These are phyloP conservation scores for Limonius californicus DNA, from an alignment of 1,140 invertebrate genomes.

Conservation along the genomic window DNA sequence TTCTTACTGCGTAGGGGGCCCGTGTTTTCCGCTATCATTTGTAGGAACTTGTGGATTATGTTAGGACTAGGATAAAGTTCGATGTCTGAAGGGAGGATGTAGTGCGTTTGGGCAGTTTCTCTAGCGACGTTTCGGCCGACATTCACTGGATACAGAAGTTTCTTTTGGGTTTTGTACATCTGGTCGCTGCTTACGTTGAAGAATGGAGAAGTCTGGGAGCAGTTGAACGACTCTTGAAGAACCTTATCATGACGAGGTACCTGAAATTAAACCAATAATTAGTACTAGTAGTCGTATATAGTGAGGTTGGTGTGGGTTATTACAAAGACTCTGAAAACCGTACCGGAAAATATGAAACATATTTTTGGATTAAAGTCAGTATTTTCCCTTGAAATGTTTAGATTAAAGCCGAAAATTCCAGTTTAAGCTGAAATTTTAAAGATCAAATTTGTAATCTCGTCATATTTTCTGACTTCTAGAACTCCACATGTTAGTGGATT, in stretches of 20 bases:
- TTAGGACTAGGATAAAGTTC: constrained; percentile 83
- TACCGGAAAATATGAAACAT: no score
- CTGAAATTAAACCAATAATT: constrained; percentile 44
- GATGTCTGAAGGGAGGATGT: constrained; percentile 81
- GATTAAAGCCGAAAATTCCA: no score
- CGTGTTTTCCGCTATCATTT: constrained; percentile 73
- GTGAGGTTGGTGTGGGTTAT: no score
- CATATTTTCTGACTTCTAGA: no score
- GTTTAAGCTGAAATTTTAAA: no score
- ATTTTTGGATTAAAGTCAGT: no score
- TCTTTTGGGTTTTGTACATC: constrained; percentile 76
- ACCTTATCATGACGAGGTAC: constrained; percentile 62
- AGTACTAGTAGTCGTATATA: no score
- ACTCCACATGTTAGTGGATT: no score
- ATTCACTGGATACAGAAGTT: constrained; percentile 82
- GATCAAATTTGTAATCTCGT: no score
- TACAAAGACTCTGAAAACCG: no score
- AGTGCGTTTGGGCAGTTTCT: constrained; percentile 76
- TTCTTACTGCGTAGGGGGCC: constrained; percentile 60
- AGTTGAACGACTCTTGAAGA: constrained; percentile 63
- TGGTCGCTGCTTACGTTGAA: constrained; percentile 58
- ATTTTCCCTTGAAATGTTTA: no score
- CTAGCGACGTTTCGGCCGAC: constrained; percentile 82
- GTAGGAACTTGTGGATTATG: constrained; percentile 69
- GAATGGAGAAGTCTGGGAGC: constrained; percentile 65